A percentile compares a stretch with the other conserved stretches of the same genome.
Conservation (phyloP, 2,113 vertebrate genomes). For the Tautogolabrus adspersus region DNA sequence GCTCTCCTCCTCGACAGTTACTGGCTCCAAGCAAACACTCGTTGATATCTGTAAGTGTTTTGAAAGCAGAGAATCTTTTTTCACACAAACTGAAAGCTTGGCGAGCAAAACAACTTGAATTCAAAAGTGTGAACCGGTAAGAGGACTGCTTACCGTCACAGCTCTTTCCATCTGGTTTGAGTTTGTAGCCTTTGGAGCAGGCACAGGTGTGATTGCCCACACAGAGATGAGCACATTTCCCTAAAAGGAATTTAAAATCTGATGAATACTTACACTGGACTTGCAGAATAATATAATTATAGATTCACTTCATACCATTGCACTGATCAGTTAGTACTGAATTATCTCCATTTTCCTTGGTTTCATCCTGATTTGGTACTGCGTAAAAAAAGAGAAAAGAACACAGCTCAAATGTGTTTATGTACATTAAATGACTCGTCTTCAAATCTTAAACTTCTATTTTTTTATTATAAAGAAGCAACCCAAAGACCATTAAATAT, state of each 20-base stretch:
- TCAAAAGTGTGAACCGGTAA: not conserved
- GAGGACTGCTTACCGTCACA: slow-evolving; percentile 88
- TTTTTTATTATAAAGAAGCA: not conserved
- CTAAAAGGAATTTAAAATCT: slow-evolving; percentile 68
- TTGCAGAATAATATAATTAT: not conserved
- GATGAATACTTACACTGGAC: not conserved
- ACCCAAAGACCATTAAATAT: not conserved
- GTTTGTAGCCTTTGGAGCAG: slow-evolving; percentile 91
- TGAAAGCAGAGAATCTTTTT: not conserved
- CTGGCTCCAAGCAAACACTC: slow-evolving; percentile 91
- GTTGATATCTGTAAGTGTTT: slow-evolving; percentile 87
- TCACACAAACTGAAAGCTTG: not conserved
- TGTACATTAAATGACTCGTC: too few species aligned
- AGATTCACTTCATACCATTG: slow-evolving; percentile 62
- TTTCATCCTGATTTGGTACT: slow-evolving; percentile 40
- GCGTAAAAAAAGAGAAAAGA: not conserved
- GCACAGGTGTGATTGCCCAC: slow-evolving; percentile 88
- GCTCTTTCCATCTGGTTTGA: slow-evolving; percentile 88
- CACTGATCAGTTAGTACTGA: slow-evolving; percentile 55
- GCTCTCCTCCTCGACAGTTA: slow-evolving; percentile 89
- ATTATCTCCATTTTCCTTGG: slow-evolving; percentile 2
- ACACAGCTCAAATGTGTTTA: too few species aligned
- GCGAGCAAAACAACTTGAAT: not conserved
- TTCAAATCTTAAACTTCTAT: too few species aligned
- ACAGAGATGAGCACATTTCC: slow-evolving; percentile 91